phyloP scores from a whole-genome alignment of 2,888 invertebrate species.

The Frankliniella intonsa region DNA sequence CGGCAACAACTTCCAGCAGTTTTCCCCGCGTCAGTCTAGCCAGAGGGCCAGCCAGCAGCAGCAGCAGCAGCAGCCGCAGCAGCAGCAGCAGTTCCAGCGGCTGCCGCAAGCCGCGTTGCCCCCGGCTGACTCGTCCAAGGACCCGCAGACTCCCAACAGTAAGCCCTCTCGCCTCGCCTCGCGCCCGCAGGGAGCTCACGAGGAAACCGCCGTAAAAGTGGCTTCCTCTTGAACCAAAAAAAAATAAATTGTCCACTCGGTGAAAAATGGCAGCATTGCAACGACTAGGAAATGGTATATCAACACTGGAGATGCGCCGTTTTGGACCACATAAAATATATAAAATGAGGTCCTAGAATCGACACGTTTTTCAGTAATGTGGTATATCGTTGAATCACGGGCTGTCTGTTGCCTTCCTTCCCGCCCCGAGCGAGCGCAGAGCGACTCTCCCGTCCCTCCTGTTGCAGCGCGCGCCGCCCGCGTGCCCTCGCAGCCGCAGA shows the following conservation, averaged over 20 bases:
- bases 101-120: not conserved
- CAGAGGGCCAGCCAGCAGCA: not conserved
- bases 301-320: too few relatives aligned
- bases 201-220: too few relatives aligned
- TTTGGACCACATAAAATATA: not conserved
- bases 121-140: not conserved
- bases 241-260: not conserved
- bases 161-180: not conserved
- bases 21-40: not conserved
- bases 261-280: too few relatives aligned
- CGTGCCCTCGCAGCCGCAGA: constrained; percentile 3
- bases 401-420: not conserved
- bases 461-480: not conserved
- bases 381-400: not conserved
- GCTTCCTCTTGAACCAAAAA: not conserved
- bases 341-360: too few relatives aligned
- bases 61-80: not conserved
- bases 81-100: not conserved
- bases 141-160: not conserved
- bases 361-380: not conserved
- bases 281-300: too few relatives aligned
- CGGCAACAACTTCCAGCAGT: not conserved
- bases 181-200: not conserved
- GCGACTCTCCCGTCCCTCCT: not conserved
- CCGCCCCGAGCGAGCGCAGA: too few relatives aligned